Base-by-base conservation (phyloP, 2,797 vertebrate genomes). In the Rhyacichthys aspro region DNA sequence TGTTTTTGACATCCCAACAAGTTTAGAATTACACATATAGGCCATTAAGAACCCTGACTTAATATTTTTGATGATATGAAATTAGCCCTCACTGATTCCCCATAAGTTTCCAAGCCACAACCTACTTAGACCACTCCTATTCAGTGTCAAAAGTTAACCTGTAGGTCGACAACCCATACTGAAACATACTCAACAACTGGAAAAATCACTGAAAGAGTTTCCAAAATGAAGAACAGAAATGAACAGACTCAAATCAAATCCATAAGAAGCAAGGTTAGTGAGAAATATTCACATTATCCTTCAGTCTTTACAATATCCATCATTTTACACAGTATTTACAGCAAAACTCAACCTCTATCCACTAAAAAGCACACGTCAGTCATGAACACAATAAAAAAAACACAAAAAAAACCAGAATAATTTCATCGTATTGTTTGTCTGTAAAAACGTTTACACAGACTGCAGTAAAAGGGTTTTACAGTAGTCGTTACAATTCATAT, bases 251-350 rank as follows among this genome's bases (percentile, higher is more conserved):
- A 28, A 28, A 28, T 78, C 63, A 43, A 65, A 65, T 81, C 63
- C 81, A 28, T 83, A 84, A 81, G 78, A 86, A 86, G n/a, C n/a
- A 73, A 73, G 70, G 75, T 66, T 70, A 49, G 78, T 84, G 84
- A 80, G 56, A 76, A 79, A 70, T 84, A 85, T 86, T 86, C 80
- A 88, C 75, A 87, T 67, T 53, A 52, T 83, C 70, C 48, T 82
- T 70, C 72, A 83, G 72, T 86, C 86, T 91, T 86, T 87, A 90
- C 80, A 88, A 52, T 79, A 70, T 67, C 74, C 68, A 61, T 64
- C 76, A 68, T 90, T n/a, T 91, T 91, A 90, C 83, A 90, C 72
- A 64, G 28, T 92, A 92, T 91, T 78, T 92, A 92, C 91, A 92
- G 69, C 63, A 50, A 57, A 85, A 81, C 67, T 46, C 55, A 68